Percentiles rank a stretch among this genome's conserved stretches.
Conservation (phyloP, 1,140 invertebrate species). For the Diorhabda elongata region DNA sequence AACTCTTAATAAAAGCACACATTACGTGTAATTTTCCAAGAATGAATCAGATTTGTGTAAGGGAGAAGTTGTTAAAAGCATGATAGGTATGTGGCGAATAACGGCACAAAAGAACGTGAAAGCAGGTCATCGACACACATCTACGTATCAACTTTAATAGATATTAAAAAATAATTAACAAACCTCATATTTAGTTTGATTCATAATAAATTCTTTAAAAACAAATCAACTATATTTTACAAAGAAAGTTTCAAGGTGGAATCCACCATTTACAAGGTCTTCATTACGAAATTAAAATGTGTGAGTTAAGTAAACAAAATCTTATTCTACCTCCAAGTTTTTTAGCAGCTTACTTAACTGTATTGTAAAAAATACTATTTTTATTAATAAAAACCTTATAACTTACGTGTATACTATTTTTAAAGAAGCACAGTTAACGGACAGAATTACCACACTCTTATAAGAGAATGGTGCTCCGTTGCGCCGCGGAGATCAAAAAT, state of each 20-base stretch:
- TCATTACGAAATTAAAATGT: not conserved
- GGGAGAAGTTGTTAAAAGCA: conserved; percentile 2
- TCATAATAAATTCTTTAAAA: not conserved
- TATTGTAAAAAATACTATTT: not conserved
- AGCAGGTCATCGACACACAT: not conserved
- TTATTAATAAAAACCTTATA: not conserved
- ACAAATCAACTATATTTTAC: not conserved
- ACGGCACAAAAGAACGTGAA: conserved; percentile 1
- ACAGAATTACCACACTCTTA: conserved; percentile 7
- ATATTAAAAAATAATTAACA: not conserved
- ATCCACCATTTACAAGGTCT: not conserved
- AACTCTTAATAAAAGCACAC: not conserved
- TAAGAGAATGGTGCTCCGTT: conserved; percentile 9
- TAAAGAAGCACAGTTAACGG: conserved; percentile 8
- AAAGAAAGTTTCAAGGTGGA: not conserved
- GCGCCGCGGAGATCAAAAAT: conserved; percentile 3
- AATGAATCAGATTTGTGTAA: not conserved
- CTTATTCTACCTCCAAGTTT: too few relatives aligned
- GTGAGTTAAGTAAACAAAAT: too few relatives aligned
- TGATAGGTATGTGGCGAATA: not conserved
- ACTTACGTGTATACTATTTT: conserved; percentile 18
- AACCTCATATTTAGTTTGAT: too few relatives aligned
- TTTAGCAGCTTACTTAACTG: too few relatives aligned
- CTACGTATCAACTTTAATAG: not conserved
- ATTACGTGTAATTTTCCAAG: not conserved